Evolutionary conservation across 2,113 vertebrate genomes (phyloP), one percentile per base, ranked within the genome.

Genomic region (Glareola pratincola): DNA sequence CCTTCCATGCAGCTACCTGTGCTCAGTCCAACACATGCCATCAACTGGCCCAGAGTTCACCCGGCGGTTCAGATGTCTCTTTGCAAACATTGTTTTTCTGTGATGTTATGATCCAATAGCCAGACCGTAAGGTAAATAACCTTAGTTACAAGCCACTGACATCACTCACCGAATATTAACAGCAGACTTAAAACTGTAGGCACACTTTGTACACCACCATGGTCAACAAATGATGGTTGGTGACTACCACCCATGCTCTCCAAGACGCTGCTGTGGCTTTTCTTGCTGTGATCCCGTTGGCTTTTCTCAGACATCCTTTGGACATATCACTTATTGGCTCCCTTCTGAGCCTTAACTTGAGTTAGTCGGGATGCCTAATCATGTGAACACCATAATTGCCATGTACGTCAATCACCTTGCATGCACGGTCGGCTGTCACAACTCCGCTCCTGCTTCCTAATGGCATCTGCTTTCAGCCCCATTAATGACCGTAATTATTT

Each of bases 401-500:
- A 0, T 18, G 45, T 12, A 19, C 2, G 9, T 92, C 92, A 72
- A 37, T 95, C 97, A 30, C 26, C 0, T 59, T 0, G 0, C 67
- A 10, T 1, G 20, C 93, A 59, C 7, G 3, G 67, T 71, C 12
- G 2, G 36, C 88, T 75, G 76, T 64, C 77, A 51, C 86, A 54
- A 2, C 89, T 85, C 53, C 2, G 0, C 64, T 90, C 51, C 88
- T 41, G 36, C 66, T 89, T 93, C 86, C 76, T 85, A 82, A 78
- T 43, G 62, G 83, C 5, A 8, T 72, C 91, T 95, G 94, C 92
- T 95, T 87, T 90, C 88, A 94, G 73, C 80, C 69, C 95, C 91
- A 82, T 96, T 97, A 94, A 96, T 92, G 94, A 76, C 84, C 7
- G 0, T 92, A 92, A 96, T 96, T 97, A 96, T 95, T 97, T 97